phyloP scores from a whole-genome alignment of 2,888 invertebrate genomes.

The Camptogramma bilineatum region DNA sequence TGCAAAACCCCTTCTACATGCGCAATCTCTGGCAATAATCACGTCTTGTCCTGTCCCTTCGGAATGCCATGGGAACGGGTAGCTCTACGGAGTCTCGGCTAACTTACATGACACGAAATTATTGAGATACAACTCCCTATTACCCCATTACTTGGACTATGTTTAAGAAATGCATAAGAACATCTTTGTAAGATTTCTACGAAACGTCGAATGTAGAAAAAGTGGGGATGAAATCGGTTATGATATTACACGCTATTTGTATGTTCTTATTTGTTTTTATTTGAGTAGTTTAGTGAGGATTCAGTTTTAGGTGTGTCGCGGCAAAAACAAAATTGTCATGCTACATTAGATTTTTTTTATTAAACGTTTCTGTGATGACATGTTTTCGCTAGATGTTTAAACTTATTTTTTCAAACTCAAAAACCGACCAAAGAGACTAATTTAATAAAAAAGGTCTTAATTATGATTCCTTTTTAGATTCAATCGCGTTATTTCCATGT shows the following conservation, averaged over 20 bases:
- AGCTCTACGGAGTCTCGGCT: slow-evolving; percentile 53
- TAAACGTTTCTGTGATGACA: no score
- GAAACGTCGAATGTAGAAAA: slow-evolving; percentile 1
- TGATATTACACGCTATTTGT: not conserved
- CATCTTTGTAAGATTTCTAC: slow-evolving; percentile 18
- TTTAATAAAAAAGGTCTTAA: no score
- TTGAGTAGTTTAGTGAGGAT: not conserved
- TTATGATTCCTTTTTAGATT: no score
- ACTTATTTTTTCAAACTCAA: no score
- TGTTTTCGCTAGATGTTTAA: no score
- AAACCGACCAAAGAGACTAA: no score
- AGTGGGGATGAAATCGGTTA: not conserved
- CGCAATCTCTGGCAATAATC: slow-evolving; percentile 61
- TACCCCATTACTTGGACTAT: slow-evolving; percentile 59
- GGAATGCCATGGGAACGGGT: slow-evolving; percentile 82
- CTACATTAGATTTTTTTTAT: not conserved
- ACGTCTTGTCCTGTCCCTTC: slow-evolving; percentile 62
- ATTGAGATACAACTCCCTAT: slow-evolving; percentile 68
- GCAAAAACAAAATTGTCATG: not conserved
- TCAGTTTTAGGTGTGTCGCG: slow-evolving; percentile 1
- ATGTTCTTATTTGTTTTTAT: not conserved
- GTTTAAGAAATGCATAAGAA: slow-evolving; percentile 23
- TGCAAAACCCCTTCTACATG: slow-evolving; percentile 31
- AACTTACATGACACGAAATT: slow-evolving; percentile 70
- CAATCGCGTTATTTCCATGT: no score